Evolutionary conservation across 2,888 invertebrate species (phyloP).

Genomic region (Ceramica pisi): DNA sequence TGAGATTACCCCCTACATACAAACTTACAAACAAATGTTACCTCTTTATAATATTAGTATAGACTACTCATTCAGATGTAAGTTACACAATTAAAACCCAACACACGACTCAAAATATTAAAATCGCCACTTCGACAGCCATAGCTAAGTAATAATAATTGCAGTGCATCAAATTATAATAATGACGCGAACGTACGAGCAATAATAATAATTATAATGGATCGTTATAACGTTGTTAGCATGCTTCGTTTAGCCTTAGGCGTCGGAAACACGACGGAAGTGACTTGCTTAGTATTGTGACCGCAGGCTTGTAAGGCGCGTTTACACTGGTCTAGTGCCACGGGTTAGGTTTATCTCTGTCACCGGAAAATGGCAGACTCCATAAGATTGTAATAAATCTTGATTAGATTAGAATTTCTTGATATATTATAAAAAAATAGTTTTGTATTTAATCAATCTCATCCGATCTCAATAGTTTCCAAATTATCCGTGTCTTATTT

Average conservation of each 20-base stretch:
- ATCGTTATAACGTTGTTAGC: slow-evolving; percentile 52
- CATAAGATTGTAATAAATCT: too few relatives aligned
- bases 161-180: slow-evolving; percentile 44
- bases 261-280: slow-evolving; percentile 55
- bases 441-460: too few relatives aligned
- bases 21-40: too few relatives aligned
- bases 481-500: too few relatives aligned
- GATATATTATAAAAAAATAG: too few relatives aligned
- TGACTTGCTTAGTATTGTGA: slow-evolving; percentile 34
- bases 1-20: too few relatives aligned
- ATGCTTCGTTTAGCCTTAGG: slow-evolving; percentile 50
- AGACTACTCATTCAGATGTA: too few relatives aligned
- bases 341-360: too few relatives aligned
- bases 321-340: slow-evolving; percentile 16
- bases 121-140: slow-evolving; percentile 20
- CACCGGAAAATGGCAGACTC: too few relatives aligned
- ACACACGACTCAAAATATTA: not conserved
- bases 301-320: slow-evolving; percentile 15
- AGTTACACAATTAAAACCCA: not conserved
- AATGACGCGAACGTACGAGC: slow-evolving; percentile 25
- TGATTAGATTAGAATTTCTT: too few relatives aligned
- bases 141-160: slow-evolving; percentile 28
- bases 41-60: too few relatives aligned
- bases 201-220: slow-evolving; percentile 26
- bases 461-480: too few relatives aligned